Evolutionary conservation across 2,113 vertebrate genomes (phyloP).

Genomic region (Nannospalax galili): DNA sequence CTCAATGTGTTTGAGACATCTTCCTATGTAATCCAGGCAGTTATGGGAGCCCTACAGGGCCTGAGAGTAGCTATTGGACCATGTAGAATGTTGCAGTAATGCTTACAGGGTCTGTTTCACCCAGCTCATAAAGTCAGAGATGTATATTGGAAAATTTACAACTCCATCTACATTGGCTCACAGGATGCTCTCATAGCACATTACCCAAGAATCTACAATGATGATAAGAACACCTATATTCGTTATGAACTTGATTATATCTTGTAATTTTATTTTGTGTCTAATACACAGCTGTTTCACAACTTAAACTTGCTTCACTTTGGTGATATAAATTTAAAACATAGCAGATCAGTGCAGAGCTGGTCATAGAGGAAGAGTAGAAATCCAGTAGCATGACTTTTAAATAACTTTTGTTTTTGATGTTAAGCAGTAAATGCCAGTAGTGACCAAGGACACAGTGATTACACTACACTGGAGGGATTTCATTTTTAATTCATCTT

Average conservation of each 20-base stretch:
- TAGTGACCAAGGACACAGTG: slow-evolving; percentile 89
- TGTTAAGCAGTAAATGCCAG: slow-evolving; percentile 87
- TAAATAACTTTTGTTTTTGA: slow-evolving; percentile 89
- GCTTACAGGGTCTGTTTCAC: slow-evolving; percentile 99
- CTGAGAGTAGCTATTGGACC: slow-evolving; percentile 97
- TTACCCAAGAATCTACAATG: slow-evolving; percentile 97
- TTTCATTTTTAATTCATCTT: slow-evolving; percentile 87
- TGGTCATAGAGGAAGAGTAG: slow-evolving; percentile 87
- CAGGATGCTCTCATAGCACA: slow-evolving; percentile 99
- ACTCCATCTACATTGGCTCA: slow-evolving; percentile 99
- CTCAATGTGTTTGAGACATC: slow-evolving; percentile 99
- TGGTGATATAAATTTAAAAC: slow-evolving; percentile 87
- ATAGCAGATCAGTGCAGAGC: slow-evolving; percentile 84
- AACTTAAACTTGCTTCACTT: slow-evolving; percentile 85
- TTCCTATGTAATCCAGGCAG: slow-evolving; percentile 98
- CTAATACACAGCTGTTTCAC: slow-evolving; percentile 87
- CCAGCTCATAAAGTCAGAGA: slow-evolving; percentile 98
- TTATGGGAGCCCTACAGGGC: slow-evolving; percentile 98
- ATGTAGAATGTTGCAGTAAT: slow-evolving; percentile 98
- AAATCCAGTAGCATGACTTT: slow-evolving; percentile 90
- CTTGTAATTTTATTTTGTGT: slow-evolving; percentile 90
- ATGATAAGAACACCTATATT: slow-evolving; percentile 98
- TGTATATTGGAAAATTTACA: slow-evolving; percentile 99
- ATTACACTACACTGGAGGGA: slow-evolving; percentile 86
- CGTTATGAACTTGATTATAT: slow-evolving; percentile 98